A percentile compares a stretch with the other conserved stretches of the same genome.
Evolutionary conservation across 2,888 invertebrate species (phyloP).

Genomic region (Macrosoma leucophasiata): DNA sequence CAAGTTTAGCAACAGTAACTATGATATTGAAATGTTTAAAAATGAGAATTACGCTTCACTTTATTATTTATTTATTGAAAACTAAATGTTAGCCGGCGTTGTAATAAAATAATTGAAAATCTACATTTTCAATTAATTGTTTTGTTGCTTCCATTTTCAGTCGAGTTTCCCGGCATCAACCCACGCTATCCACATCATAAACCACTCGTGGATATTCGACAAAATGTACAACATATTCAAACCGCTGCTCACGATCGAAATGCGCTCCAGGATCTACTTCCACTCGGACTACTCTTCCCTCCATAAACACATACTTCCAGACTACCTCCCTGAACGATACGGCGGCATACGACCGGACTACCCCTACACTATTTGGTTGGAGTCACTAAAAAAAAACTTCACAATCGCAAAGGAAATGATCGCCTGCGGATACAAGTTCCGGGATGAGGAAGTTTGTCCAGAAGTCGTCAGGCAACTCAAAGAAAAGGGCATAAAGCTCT

Average conservation of each 20-base stretch:
- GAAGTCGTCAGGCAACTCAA: conserved; percentile 53
- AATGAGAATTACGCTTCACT: no score
- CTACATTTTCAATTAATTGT: conserved; percentile 4
- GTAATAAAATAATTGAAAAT: neutral
- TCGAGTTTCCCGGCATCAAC: conserved; percentile 84
- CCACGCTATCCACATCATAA: conserved; percentile 84
- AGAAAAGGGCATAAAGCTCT: conserved; percentile 47
- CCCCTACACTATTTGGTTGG: conserved; percentile 84
- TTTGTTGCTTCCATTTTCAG: conserved; percentile 48
- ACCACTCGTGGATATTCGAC: conserved; percentile 89
- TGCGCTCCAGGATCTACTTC: conserved; percentile 80
- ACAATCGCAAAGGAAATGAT: conserved; percentile 78
- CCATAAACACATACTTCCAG: conserved; percentile 82
- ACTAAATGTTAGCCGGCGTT: no score
- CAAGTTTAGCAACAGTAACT: no score
- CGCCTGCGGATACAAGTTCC: conserved; percentile 77
- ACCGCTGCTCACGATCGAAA: conserved; percentile 80
- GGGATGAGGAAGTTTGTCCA: conserved; percentile 52
- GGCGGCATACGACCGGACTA: conserved; percentile 83
- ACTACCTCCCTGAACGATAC: conserved; percentile 81
- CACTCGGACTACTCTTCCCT: conserved; percentile 85
- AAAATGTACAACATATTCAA: conserved; percentile 86
- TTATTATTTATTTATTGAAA: no score
- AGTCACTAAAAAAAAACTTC: conserved; percentile 74
- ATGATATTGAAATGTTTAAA: no score